These are phyloP conservation scores for Cassiopea xamachana DNA, from an alignment of 30 jellyfish, hydroid and myxozoan species.

Conservation along the genomic window DNA sequence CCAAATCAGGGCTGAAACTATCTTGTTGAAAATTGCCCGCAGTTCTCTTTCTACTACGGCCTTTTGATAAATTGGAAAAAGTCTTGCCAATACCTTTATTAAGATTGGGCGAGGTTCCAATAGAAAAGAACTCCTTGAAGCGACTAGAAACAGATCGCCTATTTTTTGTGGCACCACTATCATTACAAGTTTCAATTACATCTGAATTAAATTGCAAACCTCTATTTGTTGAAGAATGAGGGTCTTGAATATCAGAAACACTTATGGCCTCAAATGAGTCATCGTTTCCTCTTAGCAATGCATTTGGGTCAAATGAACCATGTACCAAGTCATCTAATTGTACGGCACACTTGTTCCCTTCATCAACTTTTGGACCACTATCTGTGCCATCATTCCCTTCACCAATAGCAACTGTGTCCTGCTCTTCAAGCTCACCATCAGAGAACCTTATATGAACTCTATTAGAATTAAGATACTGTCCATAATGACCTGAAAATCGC, in stretches of 20 bases:
- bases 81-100: too few relatives aligned
- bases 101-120: not conserved
- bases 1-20: not conserved
- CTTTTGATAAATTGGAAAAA: too few relatives aligned
- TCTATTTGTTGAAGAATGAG: not conserved
- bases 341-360: not conserved
- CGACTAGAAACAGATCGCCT: not conserved
- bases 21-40: too few relatives aligned
- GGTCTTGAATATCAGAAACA: not conserved
- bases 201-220: not conserved
- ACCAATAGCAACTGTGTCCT: too few relatives aligned
- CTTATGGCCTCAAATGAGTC: not conserved
- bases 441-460: slow-evolving; percentile 10
- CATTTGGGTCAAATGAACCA: not conserved
- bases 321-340: not conserved
- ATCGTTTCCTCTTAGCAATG: not conserved
- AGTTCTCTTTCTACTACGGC: not conserved
- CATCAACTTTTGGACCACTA: not conserved
- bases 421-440: not conserved
- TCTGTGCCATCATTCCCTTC: not conserved
- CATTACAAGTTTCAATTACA: not conserved
- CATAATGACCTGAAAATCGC: not conserved
- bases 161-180: not conserved
- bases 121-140: not conserved
- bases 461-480: not conserved